Base-by-base conservation (phyloP, 2,797 vertebrate genomes). In the Hypotaenidia okinawae region DNA sequence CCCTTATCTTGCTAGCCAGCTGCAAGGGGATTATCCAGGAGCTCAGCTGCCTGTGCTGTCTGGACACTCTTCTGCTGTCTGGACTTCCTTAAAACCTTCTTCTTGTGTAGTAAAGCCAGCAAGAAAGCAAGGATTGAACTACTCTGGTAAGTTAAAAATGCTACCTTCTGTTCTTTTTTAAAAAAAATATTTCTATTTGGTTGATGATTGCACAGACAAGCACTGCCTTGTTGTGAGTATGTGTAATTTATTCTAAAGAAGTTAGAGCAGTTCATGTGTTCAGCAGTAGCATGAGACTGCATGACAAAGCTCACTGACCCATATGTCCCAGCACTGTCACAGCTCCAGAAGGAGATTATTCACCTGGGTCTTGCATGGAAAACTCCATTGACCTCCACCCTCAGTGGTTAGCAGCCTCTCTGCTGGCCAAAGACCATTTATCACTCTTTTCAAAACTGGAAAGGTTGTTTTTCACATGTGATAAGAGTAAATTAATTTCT, bases 1-100 rank as follows among this genome's bases (percentile, higher is more conserved):
- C 83, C 54, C 67, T 97, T 97, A 97, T 97, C 97, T 96, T 75
- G 80, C 32, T 57, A 59, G 74, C 76, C 96, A 97, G 95, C 94
- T 78, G 81, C 63, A 45, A 19, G 68, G 66, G 79, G 45, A 28
- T 72, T 84, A 80, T 91, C 78, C 0, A 9, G 69, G 79, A 84
- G 19, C 37, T 22, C 78, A 63, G 87, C 81, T 47, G 47, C 47
- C 47, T 47, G 21, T 5, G 11, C 47, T 47, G 22, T 47, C 47
- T 47, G 47, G 47, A 47, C 22, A 23, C 52, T 89, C 51, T 19
- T 76, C 57, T 21, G 11, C 62, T n/a, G 73, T 13, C 84, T 66
- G 78, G n/a, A 11, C 51, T 70, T 84, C 77, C 63, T n/a, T 13
- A 9, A 68, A 32, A 73, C 66, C 39, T 66, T 66, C 25, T 21